Evolutionary conservation across 2,888 invertebrate species (phyloP).

Genomic region (Coelogynopora nodosa): DNA sequence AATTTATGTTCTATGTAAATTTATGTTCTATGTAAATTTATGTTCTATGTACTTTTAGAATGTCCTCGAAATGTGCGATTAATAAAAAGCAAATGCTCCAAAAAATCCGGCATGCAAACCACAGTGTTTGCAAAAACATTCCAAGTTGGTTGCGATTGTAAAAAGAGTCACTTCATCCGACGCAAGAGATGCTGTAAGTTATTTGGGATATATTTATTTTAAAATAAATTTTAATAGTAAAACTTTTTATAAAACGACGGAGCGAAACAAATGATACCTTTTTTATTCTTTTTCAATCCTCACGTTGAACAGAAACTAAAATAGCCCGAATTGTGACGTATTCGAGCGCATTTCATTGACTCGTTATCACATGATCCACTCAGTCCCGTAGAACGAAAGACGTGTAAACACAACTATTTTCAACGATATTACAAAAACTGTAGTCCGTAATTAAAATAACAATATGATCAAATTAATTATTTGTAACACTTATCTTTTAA

Average conservation of each 20-base stretch:
- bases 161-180: not conserved
- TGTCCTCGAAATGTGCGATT: not conserved
- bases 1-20: not conserved
- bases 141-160: constrained; percentile 37
- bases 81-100: not conserved
- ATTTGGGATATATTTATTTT: too few relatives aligned
- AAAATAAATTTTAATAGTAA: not conserved
- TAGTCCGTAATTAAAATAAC: too few relatives aligned
- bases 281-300: too few relatives aligned
- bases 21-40: not conserved
- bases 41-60: not conserved
- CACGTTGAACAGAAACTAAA: too few relatives aligned
- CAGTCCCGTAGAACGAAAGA: too few relatives aligned
- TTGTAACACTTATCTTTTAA: too few relatives aligned
- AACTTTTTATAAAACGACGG: not conserved
- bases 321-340: too few relatives aligned
- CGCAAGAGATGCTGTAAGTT: constrained; percentile 32
- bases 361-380: too few relatives aligned
- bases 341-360: too few relatives aligned
- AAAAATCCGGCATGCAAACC: not conserved
- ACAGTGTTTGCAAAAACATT: constrained; percentile 11
- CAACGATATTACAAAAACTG: too few relatives aligned
- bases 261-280: not conserved
- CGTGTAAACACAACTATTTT: too few relatives aligned
- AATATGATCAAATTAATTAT: too few relatives aligned